A percentile compares a stretch with the other conserved stretches of the same genome.
phyloP scores from a whole-genome alignment of 2,113 vertebrate species.

The Poeciliopsis prolifica region DNA sequence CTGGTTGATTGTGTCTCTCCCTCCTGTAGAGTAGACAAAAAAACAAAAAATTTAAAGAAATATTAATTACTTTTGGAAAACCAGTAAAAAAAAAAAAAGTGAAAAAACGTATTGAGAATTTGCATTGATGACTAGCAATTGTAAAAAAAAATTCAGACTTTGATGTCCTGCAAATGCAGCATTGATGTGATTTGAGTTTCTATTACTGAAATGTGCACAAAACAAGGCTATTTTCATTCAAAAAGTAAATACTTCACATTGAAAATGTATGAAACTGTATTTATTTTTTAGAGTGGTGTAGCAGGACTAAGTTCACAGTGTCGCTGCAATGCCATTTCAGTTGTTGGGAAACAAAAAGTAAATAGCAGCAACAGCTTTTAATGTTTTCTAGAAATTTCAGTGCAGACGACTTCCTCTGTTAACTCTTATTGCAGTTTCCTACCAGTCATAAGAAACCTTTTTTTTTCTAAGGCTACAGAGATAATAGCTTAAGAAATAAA shows the following conservation, averaged over 20 bases:
- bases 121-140: not conserved
- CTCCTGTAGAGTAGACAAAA: conserved; percentile 62
- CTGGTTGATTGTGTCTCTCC: conserved; percentile 59
- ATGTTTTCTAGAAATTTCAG: conserved; percentile 8
- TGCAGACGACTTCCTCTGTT: conserved; percentile 3
- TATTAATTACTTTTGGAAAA: not conserved
- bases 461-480: conserved; percentile 12
- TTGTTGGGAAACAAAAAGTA: not conserved
- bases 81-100: not conserved
- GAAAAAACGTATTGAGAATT: not conserved
- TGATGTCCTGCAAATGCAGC: not conserved
- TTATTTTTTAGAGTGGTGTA: not conserved
- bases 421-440: conserved; percentile 28
- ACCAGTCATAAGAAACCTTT: conserved; percentile 8
- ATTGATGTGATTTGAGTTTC: not conserved
- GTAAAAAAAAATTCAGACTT: not conserved
- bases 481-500: not conserved
- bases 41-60: not conserved
- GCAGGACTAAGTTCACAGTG: not conserved
- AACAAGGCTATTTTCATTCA: not conserved
- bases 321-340: not conserved
- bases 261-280: not conserved
- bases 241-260: not conserved
- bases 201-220: not conserved
- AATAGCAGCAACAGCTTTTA: not conserved